Evolutionary conservation across 2,888 invertebrate genomes (phyloP), one percentile per base, ranked within the genome.

Genomic region (Euzophera pinguis): DNA sequence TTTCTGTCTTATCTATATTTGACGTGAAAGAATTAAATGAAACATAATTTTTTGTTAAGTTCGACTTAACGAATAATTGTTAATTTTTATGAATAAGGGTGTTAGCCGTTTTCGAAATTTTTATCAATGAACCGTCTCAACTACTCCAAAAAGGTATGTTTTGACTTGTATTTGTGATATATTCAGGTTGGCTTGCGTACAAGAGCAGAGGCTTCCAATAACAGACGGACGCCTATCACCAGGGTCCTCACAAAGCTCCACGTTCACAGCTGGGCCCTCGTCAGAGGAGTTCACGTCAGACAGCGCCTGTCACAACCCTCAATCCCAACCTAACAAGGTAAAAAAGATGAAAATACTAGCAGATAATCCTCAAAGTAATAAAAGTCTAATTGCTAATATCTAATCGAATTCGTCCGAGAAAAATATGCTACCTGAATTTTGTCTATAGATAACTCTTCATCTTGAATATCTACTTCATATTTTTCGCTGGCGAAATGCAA

Each of bases 151-250:
- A 22, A 22, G 22, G 22, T 22, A 22, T 22, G 22, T 22, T 5
- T 22, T 22, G 3, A 22, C 5, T 22, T 22, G 5, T 22, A 3
- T 27, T 32, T 12, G 13, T 38, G 38, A 32, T 29, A 29, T 45
- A 53, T 55, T 9, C 81, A 98, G 98, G 81, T 92, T 98, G 89
- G 98, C 98, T 41, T 97, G 98, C 82, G 98, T 98, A 41, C 98
- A 98, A 91, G 98, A 98, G 85, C 98, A 98, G 86, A 94, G 98
- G 64, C 91, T 96, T 65, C 95, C 95, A 39, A 84, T 92, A 63
- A 81, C 91, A 50, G 89, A 89, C 50, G 94, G 94, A 37, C 90
- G 93, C 65, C 84, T 90, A 61, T 94, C 92, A 38, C 94, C 93
- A 45, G 94, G 68, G 82, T 87, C 87, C 0, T 87, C 89, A 0